phyloP scores from a whole-genome alignment of 2,113 vertebrate genomes.

The Vombatus ursinus region DNA sequence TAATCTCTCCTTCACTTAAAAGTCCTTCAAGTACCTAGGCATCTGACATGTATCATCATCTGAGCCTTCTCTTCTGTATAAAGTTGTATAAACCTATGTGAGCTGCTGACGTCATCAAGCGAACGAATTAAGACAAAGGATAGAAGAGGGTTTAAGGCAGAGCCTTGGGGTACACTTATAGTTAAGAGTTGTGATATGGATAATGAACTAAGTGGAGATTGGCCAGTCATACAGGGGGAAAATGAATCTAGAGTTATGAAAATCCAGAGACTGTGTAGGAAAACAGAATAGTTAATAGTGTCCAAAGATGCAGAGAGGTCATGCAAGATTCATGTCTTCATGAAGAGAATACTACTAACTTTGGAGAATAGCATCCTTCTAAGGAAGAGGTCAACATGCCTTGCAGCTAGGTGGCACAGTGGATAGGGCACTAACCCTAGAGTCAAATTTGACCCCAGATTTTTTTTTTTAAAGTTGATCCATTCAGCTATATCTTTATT shows the following conservation, averaged over 20 bases:
- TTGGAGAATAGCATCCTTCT: background rate
- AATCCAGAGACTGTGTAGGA: background rate
- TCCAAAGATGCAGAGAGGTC: background rate
- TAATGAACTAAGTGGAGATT: background rate
- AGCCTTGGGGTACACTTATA: background rate
- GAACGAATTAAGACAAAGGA: background rate
- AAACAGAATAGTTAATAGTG: background rate
- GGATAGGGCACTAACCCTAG: background rate
- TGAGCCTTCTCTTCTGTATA: background rate
- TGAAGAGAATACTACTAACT: background rate
- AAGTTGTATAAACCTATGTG: background rate
- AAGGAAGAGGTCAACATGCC: background rate
- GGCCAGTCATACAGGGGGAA: background rate
- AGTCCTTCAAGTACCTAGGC: no score
- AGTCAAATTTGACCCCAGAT: background rate
- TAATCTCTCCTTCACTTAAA: no score
- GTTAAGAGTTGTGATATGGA: background rate
- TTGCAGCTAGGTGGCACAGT: background rate
- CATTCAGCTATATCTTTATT: constrained; percentile 73
- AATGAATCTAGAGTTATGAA: background rate
- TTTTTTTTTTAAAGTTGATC: constrained; percentile 49
- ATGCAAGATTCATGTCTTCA: background rate
- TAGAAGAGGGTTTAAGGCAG: background rate
- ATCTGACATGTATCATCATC: no score
- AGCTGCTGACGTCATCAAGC: background rate